Evolutionary conservation across 2,888 invertebrate genomes (phyloP), one percentile per base, ranked within the genome.

Genomic region (Linnaemya vulpina): DNA sequence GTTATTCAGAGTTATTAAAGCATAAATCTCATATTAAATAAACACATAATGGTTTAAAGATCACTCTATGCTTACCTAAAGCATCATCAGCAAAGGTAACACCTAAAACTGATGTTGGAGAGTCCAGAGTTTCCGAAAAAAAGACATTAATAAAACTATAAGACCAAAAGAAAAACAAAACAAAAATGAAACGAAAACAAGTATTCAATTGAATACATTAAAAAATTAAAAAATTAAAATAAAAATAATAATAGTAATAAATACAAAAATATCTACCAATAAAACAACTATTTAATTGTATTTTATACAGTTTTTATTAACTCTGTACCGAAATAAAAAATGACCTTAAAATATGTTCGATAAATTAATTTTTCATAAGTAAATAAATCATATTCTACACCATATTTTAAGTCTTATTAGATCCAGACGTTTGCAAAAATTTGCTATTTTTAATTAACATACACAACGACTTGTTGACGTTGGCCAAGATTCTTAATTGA

Each of bases 401-500:
- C 22, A 79, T 79, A 40, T 30, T 11, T 49, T 8, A 11, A 51
- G 11, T 43, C 15, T 60, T 40, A 60, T 58, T 63, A 49, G 11
- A 22, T 0, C 8, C 53, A 4, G 30, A 46, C 5, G 22, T 15
- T 11, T 62, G 25, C 49, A 43, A 53, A 38, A 60, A 73, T 40
- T 87, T 88, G 25, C 86, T 88, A n/a, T 86, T 77, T 53, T 84
- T 88, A 20, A 71, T 87, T 38, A 88, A 83, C 49, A 86, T 78
- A 20, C 86, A 83, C 0, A 89, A 79, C 35, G 87, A 78, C 15
- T 86, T 87, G 17, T 89, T 90, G 1, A 92, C 91, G 83, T 89
- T 91, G 2, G 90, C 90, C 70, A 91, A 53, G 55, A 89, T 89
- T 60, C 89, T 89, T 40, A 91, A 68, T 43, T 88, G 87, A 79